A percentile compares a stretch with the other conserved stretches of the same genome.
Evolutionary conservation across 2,888 invertebrate genomes (phyloP).

Genomic region (Drosophila merina): DNA sequence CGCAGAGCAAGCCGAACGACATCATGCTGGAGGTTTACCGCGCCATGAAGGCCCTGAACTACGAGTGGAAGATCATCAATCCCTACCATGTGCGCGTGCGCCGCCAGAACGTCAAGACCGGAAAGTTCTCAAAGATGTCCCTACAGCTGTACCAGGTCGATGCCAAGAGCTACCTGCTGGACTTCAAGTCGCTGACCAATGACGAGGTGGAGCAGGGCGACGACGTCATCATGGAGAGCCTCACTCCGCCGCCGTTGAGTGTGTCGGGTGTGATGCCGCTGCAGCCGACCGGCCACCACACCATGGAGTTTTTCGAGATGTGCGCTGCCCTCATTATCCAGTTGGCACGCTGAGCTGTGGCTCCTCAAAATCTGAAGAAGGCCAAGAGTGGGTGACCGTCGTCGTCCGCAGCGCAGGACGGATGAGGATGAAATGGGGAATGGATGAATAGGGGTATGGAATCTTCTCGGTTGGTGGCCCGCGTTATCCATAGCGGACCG

Average conservation of each 20-base stretch:
- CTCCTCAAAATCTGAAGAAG: not conserved
- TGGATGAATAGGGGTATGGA: constrained; percentile 10
- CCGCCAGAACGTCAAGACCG: constrained; percentile 93
- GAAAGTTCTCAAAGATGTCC: constrained; percentile 97
- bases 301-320: constrained; percentile 99
- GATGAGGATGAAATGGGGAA: not conserved
- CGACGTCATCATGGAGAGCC: constrained; percentile 84
- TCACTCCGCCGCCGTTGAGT: constrained; percentile 82
- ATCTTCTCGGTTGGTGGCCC: constrained; percentile 34
- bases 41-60: constrained; percentile 99
- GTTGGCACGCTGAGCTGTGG: constrained; percentile 91
- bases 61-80: constrained; percentile 99
- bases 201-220: constrained; percentile 87
- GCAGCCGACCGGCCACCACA: constrained; percentile 91
- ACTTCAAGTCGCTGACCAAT: constrained; percentile 97
- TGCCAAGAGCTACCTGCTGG: constrained; percentile 97
- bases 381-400: constrained; percentile 1
- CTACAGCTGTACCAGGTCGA: constrained; percentile 99
- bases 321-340: constrained; percentile 99
- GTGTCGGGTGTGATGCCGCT: constrained; percentile 78
- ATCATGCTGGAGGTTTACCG: constrained; percentile 99
- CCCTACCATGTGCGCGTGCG: constrained; percentile 98
- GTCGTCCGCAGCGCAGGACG: not conserved
- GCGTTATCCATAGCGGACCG: not conserved
- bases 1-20: constrained; percentile 99